Conservation (phyloP, 2,888 invertebrate species). For the Ichneumon xanthorius region DNA sequence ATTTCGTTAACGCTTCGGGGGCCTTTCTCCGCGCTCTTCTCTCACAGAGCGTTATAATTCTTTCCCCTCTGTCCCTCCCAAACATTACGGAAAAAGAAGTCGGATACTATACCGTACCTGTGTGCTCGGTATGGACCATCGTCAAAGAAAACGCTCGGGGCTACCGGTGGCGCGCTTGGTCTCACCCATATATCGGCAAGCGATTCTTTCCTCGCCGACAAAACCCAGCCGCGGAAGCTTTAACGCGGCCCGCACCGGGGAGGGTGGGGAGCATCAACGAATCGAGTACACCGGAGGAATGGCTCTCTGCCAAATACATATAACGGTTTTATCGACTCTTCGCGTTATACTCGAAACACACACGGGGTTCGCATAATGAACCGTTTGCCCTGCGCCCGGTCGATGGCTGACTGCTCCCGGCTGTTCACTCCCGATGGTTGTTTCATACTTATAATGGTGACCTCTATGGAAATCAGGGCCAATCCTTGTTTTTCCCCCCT, state of each 20-base stretch:
- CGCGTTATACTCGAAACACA: slow-evolving; percentile 41
- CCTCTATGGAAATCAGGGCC: slow-evolving; percentile 73
- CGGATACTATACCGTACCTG: slow-evolving; percentile 2
- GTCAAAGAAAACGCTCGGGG: slow-evolving; percentile 39
- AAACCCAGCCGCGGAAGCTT: slow-evolving; percentile 43
- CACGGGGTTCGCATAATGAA: slow-evolving; percentile 76
- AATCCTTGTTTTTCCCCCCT: slow-evolving; percentile 50
- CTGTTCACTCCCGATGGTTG: slow-evolving; percentile 33
- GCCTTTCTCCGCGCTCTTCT: slow-evolving; percentile 35
- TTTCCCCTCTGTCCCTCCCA: not conserved
- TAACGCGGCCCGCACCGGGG: slow-evolving; percentile 38
- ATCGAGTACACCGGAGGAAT: slow-evolving; percentile 76
- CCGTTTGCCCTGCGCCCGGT: slow-evolving; percentile 40
- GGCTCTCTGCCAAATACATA: slow-evolving; percentile 81
- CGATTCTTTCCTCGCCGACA: slow-evolving; percentile 53
- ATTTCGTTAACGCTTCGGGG: slow-evolving; percentile 43
- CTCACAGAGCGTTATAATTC: not conserved
- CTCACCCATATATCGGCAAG: slow-evolving; percentile 46
- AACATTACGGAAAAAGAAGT: slow-evolving; percentile 36
- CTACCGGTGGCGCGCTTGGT: slow-evolving; percentile 2
- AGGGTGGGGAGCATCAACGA: slow-evolving; percentile 61
- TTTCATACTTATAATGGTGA: slow-evolving; percentile 74
- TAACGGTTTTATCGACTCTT: slow-evolving; percentile 79
- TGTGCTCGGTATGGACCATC: slow-evolving; percentile 10
- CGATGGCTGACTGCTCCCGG: slow-evolving; percentile 20